Evolutionary conservation across 2,113 vertebrate genomes (phyloP).

Genomic region (Rhinogobius similis): DNA sequence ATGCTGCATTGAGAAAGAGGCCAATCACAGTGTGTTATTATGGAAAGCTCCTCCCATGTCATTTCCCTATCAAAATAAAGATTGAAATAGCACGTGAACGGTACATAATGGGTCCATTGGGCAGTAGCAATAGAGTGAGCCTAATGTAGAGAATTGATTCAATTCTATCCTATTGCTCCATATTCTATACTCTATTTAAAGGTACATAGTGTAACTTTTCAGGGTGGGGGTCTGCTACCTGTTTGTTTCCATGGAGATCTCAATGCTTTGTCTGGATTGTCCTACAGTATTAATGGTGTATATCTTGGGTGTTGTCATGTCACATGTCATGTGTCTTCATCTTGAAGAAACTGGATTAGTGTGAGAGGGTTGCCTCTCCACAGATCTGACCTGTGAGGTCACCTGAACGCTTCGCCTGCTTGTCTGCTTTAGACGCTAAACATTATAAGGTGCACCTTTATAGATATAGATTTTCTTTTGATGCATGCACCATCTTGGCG

Average conservation of each 20-base stretch:
- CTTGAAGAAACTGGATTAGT: too few species aligned
- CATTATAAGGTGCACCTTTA: too few species aligned
- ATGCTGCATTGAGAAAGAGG: not conserved
- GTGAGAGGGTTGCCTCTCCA: too few species aligned
- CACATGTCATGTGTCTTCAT: too few species aligned
- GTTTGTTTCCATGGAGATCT: not conserved
- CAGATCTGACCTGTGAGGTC: too few species aligned
- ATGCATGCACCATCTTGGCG: too few species aligned
- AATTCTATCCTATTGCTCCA: not conserved
- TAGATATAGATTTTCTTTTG: too few species aligned
- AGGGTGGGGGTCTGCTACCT: not conserved
- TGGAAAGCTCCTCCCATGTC: conserved; percentile 16
- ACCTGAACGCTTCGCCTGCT: not conserved
- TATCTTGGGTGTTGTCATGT: too few species aligned
- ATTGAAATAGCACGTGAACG: conserved; percentile 16
- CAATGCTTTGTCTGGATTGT: not conserved
- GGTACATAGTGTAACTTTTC: not conserved
- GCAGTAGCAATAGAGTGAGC: conserved; percentile 38
- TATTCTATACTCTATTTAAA: not conserved
- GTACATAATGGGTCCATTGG: conserved; percentile 38
- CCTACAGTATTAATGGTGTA: not conserved
- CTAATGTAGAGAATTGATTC: conserved; percentile 27
- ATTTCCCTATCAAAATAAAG: conserved; percentile 29
- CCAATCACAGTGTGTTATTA: conserved; percentile 52
- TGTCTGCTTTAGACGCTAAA: too few species aligned